phyloP scores from a whole-genome alignment of 2,888 invertebrate species.

The Eudasyphora cyanicolor region DNA sequence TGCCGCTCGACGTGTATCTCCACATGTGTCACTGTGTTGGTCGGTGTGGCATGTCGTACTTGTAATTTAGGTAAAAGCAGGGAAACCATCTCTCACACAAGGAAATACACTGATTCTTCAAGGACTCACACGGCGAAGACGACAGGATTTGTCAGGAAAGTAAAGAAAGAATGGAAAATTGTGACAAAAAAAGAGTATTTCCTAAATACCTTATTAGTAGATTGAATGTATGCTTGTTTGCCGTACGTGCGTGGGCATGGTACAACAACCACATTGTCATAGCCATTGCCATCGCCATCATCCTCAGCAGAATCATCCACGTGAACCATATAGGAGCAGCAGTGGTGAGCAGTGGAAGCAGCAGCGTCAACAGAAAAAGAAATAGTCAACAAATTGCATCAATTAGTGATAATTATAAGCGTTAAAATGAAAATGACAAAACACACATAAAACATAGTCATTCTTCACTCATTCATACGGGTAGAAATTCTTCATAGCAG shows the following conservation, averaged over 20 bases:
- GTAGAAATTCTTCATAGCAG: too few relatives aligned
- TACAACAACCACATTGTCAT: conserved; percentile 35
- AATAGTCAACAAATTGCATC: conserved; percentile 60
- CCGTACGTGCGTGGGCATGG: conserved; percentile 53
- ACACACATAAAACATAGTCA: neutral
- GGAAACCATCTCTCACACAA: conserved; percentile 37
- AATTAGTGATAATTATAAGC: conserved; percentile 63
- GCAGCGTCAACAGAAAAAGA: conserved; percentile 30
- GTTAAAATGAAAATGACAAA: conserved; percentile 43
- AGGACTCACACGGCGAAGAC: neutral
- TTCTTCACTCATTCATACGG: neutral
- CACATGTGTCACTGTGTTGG: neutral
- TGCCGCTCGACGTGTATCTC: neutral
- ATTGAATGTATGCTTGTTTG: conserved; percentile 34
- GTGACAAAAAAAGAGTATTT: conserved; percentile 25
- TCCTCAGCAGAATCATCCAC: conserved; percentile 11
- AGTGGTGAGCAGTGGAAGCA: conserved; percentile 14
- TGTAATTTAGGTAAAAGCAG: conserved; percentile 60
- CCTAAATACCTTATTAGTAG: conserved; percentile 55
- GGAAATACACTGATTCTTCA: conserved; percentile 18
- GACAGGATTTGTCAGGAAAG: neutral
- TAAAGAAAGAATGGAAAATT: neutral
- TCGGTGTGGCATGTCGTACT: neutral
- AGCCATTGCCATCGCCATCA: conserved; percentile 25
- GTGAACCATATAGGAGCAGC: too few relatives aligned